Base-by-base conservation (phyloP, 2,888 invertebrate genomes). In the Amphipoea lucens region DNA sequence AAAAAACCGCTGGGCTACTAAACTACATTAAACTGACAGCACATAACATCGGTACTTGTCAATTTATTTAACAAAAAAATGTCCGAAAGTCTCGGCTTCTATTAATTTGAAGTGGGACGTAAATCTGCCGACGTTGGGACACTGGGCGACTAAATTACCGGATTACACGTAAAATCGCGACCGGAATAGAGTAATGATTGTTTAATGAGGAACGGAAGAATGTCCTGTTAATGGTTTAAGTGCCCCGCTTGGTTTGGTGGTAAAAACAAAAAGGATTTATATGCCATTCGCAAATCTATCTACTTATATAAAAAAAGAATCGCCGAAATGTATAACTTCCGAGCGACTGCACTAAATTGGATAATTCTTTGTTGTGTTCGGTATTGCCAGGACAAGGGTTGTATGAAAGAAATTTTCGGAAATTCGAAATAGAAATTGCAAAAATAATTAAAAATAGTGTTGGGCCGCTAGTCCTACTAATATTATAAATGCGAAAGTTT, bases 161-260 rank as follows among this genome's bases (percentile, higher is more conserved):
- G 91, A 92, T 92, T 92, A 92, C 87, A 84, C 88, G 86, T 89
- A 81, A 91, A 91, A 91, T 89, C 83, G 89, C 83, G 83, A 85
- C 82, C 82, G 87, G 85, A 84, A 88, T 87, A 82, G 84, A 88
- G 89, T 92, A 92, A 92, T 92, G 90, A 92, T 87, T 91, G 87
- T 88, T 80, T 92, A 91, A 91, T 92, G 88, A 91, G 91, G 87
- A 88, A 83, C 79, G 77, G 78, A 82, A 69, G 72, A 76, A 67
- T 65, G 68, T 72, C 40, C 82, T 75, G 77, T 81, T 85, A 82
- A 87, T 82, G 79, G 83, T 75, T 85, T 82, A 57, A 80, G 79
- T 80, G 69, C 66, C 67, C 62, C 2, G 36, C 36, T 81, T 70
- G 65, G 68, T 60, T 63, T 48, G 11, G 17, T 20, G 23, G 14